Percentiles rank a stretch among this genome's conserved stretches.
Conservation (phyloP, 2,888 invertebrate species). For the Tholera decimalis region DNA sequence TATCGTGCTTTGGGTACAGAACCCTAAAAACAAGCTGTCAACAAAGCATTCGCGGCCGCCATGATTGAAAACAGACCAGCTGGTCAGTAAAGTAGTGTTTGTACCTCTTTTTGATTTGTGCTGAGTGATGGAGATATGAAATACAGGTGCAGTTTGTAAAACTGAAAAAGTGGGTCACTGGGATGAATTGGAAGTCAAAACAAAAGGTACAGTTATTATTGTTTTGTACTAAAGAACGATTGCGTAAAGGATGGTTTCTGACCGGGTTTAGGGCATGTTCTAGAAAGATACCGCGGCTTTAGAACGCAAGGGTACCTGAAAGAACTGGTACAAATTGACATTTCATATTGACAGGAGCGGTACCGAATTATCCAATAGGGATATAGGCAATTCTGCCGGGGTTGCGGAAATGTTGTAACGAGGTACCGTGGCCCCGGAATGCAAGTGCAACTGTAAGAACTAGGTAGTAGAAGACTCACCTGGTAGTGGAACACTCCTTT, state of each 20-base stretch:
- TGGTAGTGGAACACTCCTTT: too few species aligned
- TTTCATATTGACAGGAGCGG: too few species aligned
- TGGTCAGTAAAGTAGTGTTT: conserved; percentile 30
- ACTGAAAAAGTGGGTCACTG: conserved; percentile 20
- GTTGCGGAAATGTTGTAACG: too few species aligned
- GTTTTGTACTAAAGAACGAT: background rate
- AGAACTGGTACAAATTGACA: too few species aligned
- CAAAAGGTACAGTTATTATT: background rate
- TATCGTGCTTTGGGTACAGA: too few species aligned
- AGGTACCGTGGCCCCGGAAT: too few species aligned
- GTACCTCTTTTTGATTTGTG: conserved; percentile 32
- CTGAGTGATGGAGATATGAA: conserved; percentile 33
- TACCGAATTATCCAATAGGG: too few species aligned
- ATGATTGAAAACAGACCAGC: conserved; percentile 67
- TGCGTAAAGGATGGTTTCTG: background rate
- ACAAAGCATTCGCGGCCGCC: conserved; percentile 59
- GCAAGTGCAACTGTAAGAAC: too few species aligned
- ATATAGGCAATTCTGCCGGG: too few species aligned
- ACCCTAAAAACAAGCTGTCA: conserved; percentile 63
- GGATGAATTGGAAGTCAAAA: background rate
- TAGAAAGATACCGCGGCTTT: too few species aligned
- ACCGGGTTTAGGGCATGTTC: background rate
- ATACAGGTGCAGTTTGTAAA: conserved; percentile 29
- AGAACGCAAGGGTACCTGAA: too few species aligned
- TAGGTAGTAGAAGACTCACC: too few species aligned